phyloP scores from a whole-genome alignment of 2,113 vertebrate genomes.

The Prunella himalayana region DNA sequence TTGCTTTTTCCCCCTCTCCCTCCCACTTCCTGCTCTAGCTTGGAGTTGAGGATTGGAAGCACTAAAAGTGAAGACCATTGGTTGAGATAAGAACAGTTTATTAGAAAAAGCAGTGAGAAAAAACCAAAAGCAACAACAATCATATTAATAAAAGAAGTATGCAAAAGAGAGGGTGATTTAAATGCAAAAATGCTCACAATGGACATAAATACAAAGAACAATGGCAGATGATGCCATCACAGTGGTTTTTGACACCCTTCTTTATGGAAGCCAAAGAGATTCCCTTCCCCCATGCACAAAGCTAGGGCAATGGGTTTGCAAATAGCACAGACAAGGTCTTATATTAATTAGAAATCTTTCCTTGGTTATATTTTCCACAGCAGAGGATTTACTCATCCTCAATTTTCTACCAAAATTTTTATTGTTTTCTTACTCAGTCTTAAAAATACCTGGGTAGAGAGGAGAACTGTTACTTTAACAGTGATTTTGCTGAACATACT shows the following conservation, averaged over 20 bases:
- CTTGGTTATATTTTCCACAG: not conserved
- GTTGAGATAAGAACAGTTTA: not conserved
- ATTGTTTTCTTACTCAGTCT: not conserved
- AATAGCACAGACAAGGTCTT: not conserved
- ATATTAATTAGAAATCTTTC: not conserved
- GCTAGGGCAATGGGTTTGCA: not conserved
- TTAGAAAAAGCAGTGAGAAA: not conserved
- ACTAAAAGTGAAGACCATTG: not conserved
- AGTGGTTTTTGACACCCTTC: not conserved
- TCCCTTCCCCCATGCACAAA: fast-evolving
- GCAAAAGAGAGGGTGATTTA: not conserved
- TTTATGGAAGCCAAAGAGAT: not conserved
- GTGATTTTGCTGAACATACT: not conserved
- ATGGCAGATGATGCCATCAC: not conserved
- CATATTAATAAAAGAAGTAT: not conserved
- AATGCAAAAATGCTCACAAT: not conserved
- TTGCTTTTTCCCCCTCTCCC: not conserved
- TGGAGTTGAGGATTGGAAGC: not conserved
- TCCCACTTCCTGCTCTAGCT: not conserved
- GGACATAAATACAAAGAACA: not conserved
- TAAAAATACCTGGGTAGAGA: not conserved
- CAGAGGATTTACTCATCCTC: not conserved
- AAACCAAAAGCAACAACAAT: not conserved
- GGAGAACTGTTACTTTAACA: not conserved
- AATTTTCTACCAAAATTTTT: not conserved